Conservation (phyloP, 2,888 invertebrate genomes). For the Leptinotarsa rubiginosa region DNA sequence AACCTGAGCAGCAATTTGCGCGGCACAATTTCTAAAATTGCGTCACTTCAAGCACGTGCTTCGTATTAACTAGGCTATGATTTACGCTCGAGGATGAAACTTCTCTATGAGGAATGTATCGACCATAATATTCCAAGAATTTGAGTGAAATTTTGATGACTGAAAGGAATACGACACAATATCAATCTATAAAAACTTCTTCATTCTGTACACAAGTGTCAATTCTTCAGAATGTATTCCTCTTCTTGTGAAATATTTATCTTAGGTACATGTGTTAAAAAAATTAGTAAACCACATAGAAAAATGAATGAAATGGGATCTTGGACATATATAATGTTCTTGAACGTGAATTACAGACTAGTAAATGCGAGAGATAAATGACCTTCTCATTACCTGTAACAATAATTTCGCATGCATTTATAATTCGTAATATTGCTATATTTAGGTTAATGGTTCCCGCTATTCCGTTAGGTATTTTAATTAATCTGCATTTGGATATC, state of each 20-base stretch:
- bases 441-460: constrained; percentile 8
- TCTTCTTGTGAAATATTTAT: too few relatives aligned
- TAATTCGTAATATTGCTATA: constrained; percentile 2
- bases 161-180: neutral
- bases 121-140: neutral
- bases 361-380: too few relatives aligned
- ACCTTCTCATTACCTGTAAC: neutral
- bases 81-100: constrained; percentile 6
- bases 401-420: constrained; percentile 1
- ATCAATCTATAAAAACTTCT: too few relatives aligned
- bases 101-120: neutral
- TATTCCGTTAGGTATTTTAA: constrained; percentile 9
- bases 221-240: too few relatives aligned
- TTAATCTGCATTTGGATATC: constrained; percentile 12
- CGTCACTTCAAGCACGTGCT: constrained; percentile 24
- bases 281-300: too few relatives aligned
- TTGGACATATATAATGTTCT: too few relatives aligned
- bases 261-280: too few relatives aligned
- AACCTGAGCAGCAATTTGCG: constrained; percentile 24
- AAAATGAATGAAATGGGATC: too few relatives aligned
- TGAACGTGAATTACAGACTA: too few relatives aligned
- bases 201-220: too few relatives aligned
- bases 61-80: constrained; percentile 21
- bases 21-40: constrained; percentile 31
- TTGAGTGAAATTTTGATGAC: neutral